Evolutionary conservation across 1,140 invertebrate species (phyloP).

Genomic region (Mya arenaria): DNA sequence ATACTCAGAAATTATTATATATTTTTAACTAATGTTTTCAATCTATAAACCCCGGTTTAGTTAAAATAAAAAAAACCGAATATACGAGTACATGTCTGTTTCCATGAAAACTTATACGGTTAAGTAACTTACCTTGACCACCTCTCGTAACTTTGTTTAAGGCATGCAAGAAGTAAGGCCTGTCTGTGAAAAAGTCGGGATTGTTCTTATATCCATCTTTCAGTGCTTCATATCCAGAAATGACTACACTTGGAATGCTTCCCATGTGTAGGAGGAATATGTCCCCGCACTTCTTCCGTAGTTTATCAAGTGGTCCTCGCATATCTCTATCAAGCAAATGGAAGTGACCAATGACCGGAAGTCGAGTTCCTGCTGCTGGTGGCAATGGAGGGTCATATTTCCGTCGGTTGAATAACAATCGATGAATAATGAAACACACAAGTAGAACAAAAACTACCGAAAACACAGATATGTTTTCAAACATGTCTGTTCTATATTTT

Average conservation of each 20-base stretch:
- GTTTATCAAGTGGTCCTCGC: neutral
- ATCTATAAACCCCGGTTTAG: no score
- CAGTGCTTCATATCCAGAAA: slow-evolving; percentile 34
- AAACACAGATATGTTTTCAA: neutral
- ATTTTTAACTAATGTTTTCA: no score
- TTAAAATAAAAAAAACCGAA: no score
- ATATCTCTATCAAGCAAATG: neutral
- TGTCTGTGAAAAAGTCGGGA: slow-evolving; percentile 42
- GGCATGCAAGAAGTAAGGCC: slow-evolving; percentile 32
- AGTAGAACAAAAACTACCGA: neutral
- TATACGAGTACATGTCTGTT: no score
- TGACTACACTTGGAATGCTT: neutral
- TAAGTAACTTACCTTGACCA: no score
- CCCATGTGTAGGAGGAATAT: slow-evolving; percentile 36
- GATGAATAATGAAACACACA: neutral
- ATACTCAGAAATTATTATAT: no score
- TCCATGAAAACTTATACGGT: no score
- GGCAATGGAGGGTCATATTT: neutral
- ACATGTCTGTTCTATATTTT: no score
- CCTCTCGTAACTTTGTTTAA: neutral
- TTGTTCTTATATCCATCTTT: slow-evolving; percentile 48
- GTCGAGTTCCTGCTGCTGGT: neutral
- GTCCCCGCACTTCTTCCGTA: slow-evolving; percentile 31
- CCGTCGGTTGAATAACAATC: neutral
- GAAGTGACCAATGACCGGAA: neutral